These are phyloP conservation scores for Oryzias javanicus DNA, from an alignment of 2,113 vertebrate genomes.

Conservation along the genomic window DNA sequence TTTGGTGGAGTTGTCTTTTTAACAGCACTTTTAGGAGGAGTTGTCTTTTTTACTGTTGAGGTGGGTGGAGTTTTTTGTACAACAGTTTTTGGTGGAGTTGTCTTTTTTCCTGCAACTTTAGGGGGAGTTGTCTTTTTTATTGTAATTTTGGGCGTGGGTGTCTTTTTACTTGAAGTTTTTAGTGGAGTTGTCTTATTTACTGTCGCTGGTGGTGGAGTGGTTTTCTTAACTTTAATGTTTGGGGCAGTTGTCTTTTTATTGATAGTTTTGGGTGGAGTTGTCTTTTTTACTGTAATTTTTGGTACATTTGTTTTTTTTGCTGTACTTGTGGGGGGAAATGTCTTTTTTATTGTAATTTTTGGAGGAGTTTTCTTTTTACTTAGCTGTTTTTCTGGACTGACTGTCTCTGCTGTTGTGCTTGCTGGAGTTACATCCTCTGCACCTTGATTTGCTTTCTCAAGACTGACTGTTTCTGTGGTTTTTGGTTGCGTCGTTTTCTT, in stretches of 20 bases:
- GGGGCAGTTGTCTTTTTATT: conserved; percentile 3
- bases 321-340: neutral
- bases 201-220: neutral
- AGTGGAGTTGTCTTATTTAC: neutral
- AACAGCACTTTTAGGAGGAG: neutral
- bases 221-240: conserved; percentile 9
- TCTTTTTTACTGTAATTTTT: neutral
- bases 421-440: neutral
- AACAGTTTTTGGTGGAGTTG: neutral
- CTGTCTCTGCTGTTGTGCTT: neutral
- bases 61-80: conserved; percentile 1
- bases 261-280: neutral
- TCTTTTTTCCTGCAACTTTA: neutral
- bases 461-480: conserved; percentile 21
- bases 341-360: conserved; percentile 10
- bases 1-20: neutral
- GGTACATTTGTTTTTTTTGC: neutral
- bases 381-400: neutral
- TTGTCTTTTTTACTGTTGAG: conserved; percentile 4
- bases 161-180: conserved; percentile 1
- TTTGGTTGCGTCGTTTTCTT: conserved; percentile 28
- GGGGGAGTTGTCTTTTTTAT: conserved; percentile 1
- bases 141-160: neutral
- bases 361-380: neutral
- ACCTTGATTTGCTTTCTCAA: conserved; percentile 22